Evolutionary conservation across 2,113 vertebrate species (phyloP).

Genomic region (Pygoscelis antarcticus): DNA sequence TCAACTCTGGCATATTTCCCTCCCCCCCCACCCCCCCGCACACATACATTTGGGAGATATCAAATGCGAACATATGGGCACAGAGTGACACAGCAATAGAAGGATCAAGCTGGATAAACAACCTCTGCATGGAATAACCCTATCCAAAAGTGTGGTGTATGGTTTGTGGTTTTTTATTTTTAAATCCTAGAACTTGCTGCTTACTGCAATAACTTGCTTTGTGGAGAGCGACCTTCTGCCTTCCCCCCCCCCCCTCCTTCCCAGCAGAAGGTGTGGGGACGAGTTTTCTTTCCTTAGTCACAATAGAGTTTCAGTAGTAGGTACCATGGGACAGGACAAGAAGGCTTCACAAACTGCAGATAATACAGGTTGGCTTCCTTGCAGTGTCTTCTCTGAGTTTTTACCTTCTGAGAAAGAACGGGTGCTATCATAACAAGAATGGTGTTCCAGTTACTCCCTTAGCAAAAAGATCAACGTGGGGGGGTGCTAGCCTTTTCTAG

Average conservation of each 20-base stretch:
- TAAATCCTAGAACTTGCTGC: background rate
- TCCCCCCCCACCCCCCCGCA: accelerated
- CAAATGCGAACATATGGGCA: slow-evolving; percentile 38
- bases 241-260: background rate
- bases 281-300: background rate
- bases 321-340: background rate
- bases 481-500: background rate
- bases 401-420: background rate
- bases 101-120: slow-evolving; percentile 51
- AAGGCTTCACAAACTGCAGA: background rate
- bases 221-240: background rate
- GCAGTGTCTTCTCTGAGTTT: background rate
- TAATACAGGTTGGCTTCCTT: background rate
- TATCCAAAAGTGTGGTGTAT: background rate
- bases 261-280: background rate
- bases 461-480: background rate
- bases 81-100: slow-evolving; percentile 47
- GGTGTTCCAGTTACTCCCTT: background rate
- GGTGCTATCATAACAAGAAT: background rate
- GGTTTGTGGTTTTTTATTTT: slow-evolving; percentile 40
- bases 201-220: background rate
- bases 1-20: background rate
- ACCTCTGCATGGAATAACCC: slow-evolving; percentile 20
- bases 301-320: background rate
- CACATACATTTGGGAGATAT: slow-evolving; percentile 1